phyloP scores from a whole-genome alignment of 92 coral and sea anemone species.

The Phenganax marumi region DNA sequence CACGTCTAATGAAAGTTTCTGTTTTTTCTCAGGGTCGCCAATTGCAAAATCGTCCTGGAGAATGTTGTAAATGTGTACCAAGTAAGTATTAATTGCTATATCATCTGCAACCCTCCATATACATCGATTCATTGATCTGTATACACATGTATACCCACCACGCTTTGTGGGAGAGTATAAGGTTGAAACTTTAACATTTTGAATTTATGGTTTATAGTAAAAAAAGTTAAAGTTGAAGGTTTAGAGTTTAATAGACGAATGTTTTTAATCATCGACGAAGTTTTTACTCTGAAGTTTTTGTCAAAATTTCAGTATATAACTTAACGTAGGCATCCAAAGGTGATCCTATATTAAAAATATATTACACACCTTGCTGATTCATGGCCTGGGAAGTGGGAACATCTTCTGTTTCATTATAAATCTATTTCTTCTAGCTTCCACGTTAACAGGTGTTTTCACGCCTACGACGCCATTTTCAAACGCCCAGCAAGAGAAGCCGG shows the following conservation, averaged over 20 bases:
- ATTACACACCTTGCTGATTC: not conserved
- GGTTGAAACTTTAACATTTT: too few species aligned
- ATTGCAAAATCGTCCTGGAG: slow-evolving; percentile 4
- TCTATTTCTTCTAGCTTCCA: not conserved
- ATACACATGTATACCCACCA: too few species aligned
- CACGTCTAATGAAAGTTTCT: not conserved
- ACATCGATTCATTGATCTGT: too few species aligned
- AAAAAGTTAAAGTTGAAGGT: too few species aligned
- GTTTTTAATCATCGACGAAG: not conserved
- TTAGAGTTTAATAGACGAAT: too few species aligned
- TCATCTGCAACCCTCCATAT: too few species aligned
- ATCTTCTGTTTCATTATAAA: not conserved
- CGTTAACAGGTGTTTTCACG: not conserved
- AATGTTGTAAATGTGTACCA: slow-evolving; percentile 37
- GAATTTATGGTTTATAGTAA: too few species aligned
- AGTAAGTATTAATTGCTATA: not conserved
- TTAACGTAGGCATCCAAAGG: not conserved
- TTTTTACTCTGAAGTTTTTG: not conserved
- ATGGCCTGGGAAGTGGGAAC: not conserved
- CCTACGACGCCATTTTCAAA: not conserved
- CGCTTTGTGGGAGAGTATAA: too few species aligned
- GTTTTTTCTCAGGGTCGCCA: slow-evolving; percentile 1
- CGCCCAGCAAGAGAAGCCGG: not conserved
- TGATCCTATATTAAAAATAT: not conserved
- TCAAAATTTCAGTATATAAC: not conserved